A percentile compares a stretch with the other conserved stretches of the same genome.
These are phyloP conservation scores for Agonopterix arenella DNA, from an alignment of 2,888 invertebrate species.

Conservation along the genomic window DNA sequence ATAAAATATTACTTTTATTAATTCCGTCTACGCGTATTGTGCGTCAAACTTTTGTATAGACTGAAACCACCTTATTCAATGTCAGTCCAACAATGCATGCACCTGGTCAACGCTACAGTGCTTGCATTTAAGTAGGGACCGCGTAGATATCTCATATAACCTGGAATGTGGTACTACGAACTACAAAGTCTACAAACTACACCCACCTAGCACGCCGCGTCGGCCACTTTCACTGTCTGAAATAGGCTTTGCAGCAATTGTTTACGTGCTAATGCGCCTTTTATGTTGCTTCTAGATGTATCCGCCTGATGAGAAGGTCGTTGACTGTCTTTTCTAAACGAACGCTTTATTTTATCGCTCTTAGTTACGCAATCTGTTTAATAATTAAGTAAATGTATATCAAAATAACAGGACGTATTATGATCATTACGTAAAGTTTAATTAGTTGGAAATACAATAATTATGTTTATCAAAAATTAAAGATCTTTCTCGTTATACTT, in stretches of 20 bases:
- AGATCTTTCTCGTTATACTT: no score
- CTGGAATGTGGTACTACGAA: no score
- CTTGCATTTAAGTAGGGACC: no score
- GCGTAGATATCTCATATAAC: no score
- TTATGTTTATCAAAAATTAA: background rate
- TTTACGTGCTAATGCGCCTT: slow-evolving; percentile 43
- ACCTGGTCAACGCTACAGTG: no score
- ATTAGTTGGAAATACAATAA: background rate
- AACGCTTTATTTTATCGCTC: slow-evolving; percentile 5
- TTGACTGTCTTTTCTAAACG: slow-evolving; percentile 51
- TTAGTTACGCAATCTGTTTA: slow-evolving; percentile 11
- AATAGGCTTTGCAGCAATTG: slow-evolving; percentile 35
- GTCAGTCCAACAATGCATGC: no score
- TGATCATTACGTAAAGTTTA: background rate
- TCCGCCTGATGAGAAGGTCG: slow-evolving; percentile 55
- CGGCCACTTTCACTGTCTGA: slow-evolving; percentile 42
- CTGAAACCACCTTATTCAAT: no score
- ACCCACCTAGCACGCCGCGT: no score
- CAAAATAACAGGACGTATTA: background rate
- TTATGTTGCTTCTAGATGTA: slow-evolving; percentile 46
- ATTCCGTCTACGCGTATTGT: no score
- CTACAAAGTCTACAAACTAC: no score
- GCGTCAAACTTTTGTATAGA: no score
- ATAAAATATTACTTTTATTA: no score
- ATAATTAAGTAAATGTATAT: background rate